Evolutionary conservation across 2,113 vertebrate species (phyloP), one percentile per base, ranked within the genome.

Genomic region (Alosa alosa): DNA sequence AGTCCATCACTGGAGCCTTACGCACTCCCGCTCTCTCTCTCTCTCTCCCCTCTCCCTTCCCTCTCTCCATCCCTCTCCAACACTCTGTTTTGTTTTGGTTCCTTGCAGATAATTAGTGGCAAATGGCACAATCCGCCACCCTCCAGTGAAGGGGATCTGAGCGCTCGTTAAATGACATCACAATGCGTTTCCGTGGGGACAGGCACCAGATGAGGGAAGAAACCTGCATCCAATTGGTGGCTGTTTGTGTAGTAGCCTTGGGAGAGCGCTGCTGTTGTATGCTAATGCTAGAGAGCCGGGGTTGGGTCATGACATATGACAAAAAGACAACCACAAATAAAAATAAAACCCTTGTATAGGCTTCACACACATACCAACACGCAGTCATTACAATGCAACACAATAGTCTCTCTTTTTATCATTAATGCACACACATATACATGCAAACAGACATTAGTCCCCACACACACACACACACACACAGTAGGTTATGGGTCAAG

Each of bases 171-270:
- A 92, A 94, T 95, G 93, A 94, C 93, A 93, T 94, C 94, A 95
- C 88, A 86, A 82, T 92, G 72, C 90, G 91, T 91, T 90, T 92
- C 91, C 92, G 92, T 89, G 89, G 92, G 92, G 92, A 93, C 93
- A 92, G 81, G 92, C 88, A 91, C 88, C 89, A 93, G 92, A 94
- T 94, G 92, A 93, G 92, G 86, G 87, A 82, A 83, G 85, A 93
- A 93, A 94, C 91, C 94, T 94, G 94, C 89, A 91, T 93, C 92
- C 92, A 94, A 93, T 94, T 95, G 90, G 89, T 90, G 88, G 87
- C 72, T 93, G 91, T 94, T 93, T 93, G 92, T 94, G 91, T 93
- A 92, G 92, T 92, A 92, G 92, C 92, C 90, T 84, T 92, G 91
- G 91, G 91, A 93, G 72, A 93, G 93, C 91, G 92, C 90, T 89